phyloP scores from a whole-genome alignment of 2,797 vertebrate genomes.

The Brachyalestes nurse region DNA sequence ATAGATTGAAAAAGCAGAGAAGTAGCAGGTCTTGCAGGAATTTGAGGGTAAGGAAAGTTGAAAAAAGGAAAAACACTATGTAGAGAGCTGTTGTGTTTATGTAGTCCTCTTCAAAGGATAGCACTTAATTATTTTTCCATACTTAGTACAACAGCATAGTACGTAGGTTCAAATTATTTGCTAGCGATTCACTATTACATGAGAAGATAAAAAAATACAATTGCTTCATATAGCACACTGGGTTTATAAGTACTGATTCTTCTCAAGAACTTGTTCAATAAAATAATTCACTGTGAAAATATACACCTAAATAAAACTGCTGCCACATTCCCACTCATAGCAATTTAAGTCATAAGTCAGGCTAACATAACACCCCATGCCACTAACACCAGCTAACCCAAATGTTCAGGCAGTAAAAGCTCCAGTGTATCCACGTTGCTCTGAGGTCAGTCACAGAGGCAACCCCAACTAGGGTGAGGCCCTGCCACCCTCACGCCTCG shows the following conservation, averaged over 20 bases:
- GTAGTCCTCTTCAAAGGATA: constrained; percentile 64
- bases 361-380: constrained; percentile 60
- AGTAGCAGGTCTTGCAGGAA: constrained; percentile 68
- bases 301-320: constrained; percentile 16
- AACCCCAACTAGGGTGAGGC: constrained; percentile 41
- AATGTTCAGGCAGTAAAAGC: constrained; percentile 64
- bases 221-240: neutral
- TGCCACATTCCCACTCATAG: constrained; percentile 51
- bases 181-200: constrained; percentile 13
- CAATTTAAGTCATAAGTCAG: constrained; percentile 63
- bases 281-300: constrained; percentile 2
- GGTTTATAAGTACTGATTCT: neutral
- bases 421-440: constrained; percentile 51
- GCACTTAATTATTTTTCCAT: constrained; percentile 69
- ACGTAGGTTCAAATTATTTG: constrained; percentile 48
- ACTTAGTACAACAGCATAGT: constrained; percentile 52
- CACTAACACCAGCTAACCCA: constrained; percentile 60
- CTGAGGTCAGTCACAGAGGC: constrained; percentile 53
- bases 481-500: constrained; percentile 59
- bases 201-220: neutral
- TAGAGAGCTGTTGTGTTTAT: constrained; percentile 76
- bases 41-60: constrained; percentile 62
- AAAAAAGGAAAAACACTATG: constrained; percentile 70
- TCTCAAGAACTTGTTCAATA: neutral
- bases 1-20: constrained; percentile 75